A percentile compares a stretch with the other conserved stretches of the same genome.
Evolutionary conservation across 1,140 invertebrate genomes (phyloP).

Genomic region (Halyomorpha halys): DNA sequence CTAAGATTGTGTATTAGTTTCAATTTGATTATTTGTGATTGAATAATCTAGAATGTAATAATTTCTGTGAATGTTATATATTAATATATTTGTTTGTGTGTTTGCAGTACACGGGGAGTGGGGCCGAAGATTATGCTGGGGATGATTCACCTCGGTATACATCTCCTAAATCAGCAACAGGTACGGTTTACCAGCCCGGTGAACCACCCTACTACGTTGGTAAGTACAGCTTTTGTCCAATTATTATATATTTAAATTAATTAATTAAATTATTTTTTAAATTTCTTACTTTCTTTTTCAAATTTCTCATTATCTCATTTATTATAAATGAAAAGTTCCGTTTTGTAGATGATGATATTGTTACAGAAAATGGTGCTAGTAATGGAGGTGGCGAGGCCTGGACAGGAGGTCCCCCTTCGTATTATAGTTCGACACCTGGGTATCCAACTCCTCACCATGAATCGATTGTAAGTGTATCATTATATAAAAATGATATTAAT

Average conservation of each 20-base stretch:
- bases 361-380: conserved; percentile 18
- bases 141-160: conserved; percentile 75
- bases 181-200: conserved; percentile 41
- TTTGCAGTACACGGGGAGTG: conserved; percentile 8
- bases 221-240: conserved; percentile 30
- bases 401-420: not conserved
- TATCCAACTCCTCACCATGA: conserved; percentile 20
- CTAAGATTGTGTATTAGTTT: too few relatives aligned
- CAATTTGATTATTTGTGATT: too few relatives aligned
- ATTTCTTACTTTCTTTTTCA: too few relatives aligned
- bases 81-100: not conserved
- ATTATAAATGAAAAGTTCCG: not conserved
- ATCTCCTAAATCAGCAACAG: conserved; percentile 57
- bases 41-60: too few relatives aligned
- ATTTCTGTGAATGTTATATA: too few relatives aligned
- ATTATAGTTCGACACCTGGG: conserved; percentile 30
- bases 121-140: conserved; percentile 39
- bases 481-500: too few relatives aligned
- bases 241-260: too few relatives aligned
- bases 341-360: conserved; percentile 11
- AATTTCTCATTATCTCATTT: too few relatives aligned
- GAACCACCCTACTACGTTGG: conserved; percentile 40
- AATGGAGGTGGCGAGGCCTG: not conserved
- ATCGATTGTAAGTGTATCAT: conserved; percentile 19
- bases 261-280: too few relatives aligned